These are phyloP conservation scores for Spizella passerina DNA, from an alignment of 2,797 vertebrate genomes.

Conservation along the genomic window DNA sequence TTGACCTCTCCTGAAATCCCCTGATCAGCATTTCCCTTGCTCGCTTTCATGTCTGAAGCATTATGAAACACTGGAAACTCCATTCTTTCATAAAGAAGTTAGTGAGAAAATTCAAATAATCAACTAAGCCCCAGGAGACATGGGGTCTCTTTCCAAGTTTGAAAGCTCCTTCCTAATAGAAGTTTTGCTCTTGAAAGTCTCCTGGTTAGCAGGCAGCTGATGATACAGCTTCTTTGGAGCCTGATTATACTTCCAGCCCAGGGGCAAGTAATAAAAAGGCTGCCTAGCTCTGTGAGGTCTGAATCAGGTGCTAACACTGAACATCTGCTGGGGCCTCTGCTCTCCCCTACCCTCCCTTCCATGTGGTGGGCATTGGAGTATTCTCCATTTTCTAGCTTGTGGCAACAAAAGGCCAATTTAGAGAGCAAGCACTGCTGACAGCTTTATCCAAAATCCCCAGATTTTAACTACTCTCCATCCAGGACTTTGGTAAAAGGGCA, in stretches of 20 bases:
- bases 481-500: neutral
- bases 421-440: neutral
- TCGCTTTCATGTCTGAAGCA: neutral
- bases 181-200: constrained; percentile 24
- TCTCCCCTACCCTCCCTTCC: neutral
- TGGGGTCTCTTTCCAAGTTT: neutral
- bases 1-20: constrained; percentile 34
- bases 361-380: neutral
- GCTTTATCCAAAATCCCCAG: neutral
- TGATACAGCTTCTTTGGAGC: neutral
- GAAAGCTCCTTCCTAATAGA: constrained; percentile 10
- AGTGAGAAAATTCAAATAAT: constrained; percentile 47
- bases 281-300: constrained; percentile 12
- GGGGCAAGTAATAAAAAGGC: constrained; percentile 12
- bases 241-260: constrained; percentile 14
- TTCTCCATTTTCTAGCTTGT: neutral
- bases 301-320: constrained; percentile 58
- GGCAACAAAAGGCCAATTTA: neutral
- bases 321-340: constrained; percentile 22
- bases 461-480: neutral
- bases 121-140: neutral
- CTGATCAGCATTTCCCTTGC: constrained; percentile 52
- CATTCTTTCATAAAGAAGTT: constrained; percentile 12
- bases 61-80: constrained; percentile 28
- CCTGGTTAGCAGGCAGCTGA: constrained; percentile 23